These are phyloP conservation scores for Myoxocephalus aenaeus DNA, from an alignment of 2,797 vertebrate genomes.

Conservation along the genomic window DNA sequence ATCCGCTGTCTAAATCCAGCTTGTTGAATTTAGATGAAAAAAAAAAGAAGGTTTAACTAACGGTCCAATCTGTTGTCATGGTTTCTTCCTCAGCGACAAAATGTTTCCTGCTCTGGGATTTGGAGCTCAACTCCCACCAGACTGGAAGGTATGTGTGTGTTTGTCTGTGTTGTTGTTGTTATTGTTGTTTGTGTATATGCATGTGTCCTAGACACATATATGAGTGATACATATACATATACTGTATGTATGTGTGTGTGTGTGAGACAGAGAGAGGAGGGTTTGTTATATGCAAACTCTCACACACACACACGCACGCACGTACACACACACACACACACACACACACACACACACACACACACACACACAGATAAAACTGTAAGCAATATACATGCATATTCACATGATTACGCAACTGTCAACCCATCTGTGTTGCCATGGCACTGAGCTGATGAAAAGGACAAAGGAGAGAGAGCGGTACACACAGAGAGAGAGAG, in stretches of 20 bases:
- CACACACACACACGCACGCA: constrained; percentile 25
- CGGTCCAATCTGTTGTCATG: constrained; percentile 76
- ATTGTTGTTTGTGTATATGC: background rate
- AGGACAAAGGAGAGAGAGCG: constrained; percentile 80
- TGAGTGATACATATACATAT: constrained; percentile 26
- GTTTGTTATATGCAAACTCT: constrained; percentile 19
- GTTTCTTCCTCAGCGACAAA: constrained; percentile 90
- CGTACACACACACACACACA: constrained; percentile 30
- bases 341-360: constrained; percentile 21
- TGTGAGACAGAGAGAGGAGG: constrained; percentile 12
- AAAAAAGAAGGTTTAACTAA: constrained; percentile 52
- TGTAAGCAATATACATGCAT: constrained; percentile 75
- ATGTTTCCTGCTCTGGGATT: constrained; percentile 99
- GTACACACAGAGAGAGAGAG: constrained; percentile 34
- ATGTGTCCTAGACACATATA: constrained; percentile 24
- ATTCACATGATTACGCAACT: constrained; percentile 86
- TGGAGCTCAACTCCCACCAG: constrained; percentile 97
- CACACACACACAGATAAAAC: constrained; percentile 52
- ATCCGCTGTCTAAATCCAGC: constrained; percentile 61
- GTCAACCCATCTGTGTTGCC: constrained; percentile 87
- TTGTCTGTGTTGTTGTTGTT: background rate
- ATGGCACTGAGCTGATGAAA: constrained; percentile 84
- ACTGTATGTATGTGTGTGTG: constrained; percentile 38
- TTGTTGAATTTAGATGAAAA: constrained; percentile 47
- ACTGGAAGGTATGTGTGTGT: constrained; percentile 92